Conservation (phyloP, 2,113 vertebrate genomes). For the Panthera tigris region DNA sequence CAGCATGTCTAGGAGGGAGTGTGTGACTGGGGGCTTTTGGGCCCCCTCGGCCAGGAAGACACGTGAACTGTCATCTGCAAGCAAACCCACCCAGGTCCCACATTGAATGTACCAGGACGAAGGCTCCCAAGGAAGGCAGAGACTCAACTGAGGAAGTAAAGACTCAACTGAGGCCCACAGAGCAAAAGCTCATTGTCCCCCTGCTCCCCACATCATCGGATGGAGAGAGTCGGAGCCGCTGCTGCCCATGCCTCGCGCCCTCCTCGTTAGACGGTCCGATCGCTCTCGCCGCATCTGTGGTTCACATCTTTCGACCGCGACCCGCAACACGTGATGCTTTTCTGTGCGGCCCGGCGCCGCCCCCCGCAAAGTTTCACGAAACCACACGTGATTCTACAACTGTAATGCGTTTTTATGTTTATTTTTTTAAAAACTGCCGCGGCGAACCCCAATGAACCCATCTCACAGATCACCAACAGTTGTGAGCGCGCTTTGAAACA, state of each 20-base stretch:
- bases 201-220: neutral
- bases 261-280: neutral
- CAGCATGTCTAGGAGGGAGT: neutral
- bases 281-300: neutral
- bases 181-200: neutral
- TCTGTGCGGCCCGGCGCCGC: neutral
- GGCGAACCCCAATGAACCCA: neutral
- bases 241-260: rapidly evolving
- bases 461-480: neutral
- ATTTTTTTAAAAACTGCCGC: neutral
- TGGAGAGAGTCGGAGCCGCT: rapidly evolving
- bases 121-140: neutral
- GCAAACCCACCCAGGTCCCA: neutral
- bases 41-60: neutral
- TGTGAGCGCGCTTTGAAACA: neutral
- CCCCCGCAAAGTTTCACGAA: neutral
- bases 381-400: neutral
- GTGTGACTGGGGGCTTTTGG: neutral
- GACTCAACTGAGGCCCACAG: neutral
- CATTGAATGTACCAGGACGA: neutral
- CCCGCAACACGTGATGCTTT: neutral
- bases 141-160: neutral
- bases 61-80: neutral
- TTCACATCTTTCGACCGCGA: neutral
- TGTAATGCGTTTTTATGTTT: neutral